A percentile compares a stretch with the other conserved stretches of the same genome.
phyloP scores from a whole-genome alignment of 2,888 invertebrate species.

The Pollenia amentaria region DNA sequence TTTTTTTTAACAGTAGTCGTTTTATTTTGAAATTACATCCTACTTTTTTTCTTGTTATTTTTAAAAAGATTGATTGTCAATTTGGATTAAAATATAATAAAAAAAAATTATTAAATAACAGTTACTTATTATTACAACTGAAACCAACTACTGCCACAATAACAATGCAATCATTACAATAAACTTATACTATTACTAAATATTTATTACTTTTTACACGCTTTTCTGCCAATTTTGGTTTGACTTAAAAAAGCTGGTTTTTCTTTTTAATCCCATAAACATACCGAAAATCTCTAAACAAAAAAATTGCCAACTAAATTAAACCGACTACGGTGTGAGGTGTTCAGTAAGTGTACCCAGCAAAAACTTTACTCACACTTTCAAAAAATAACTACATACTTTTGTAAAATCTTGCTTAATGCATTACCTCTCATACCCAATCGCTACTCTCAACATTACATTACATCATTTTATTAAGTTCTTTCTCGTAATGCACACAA shows the following conservation, averaged over 20 bases:
- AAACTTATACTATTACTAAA: constrained; percentile 19
- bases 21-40: constrained; percentile 32
- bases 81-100: constrained; percentile 47
- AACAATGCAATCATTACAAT: constrained; percentile 4
- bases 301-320: not conserved
- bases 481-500: too few species aligned
- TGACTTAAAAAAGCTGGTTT: constrained; percentile 62
- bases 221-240: constrained; percentile 70
- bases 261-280: constrained; percentile 38
- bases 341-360: not conserved
- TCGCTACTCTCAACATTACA: too few species aligned
- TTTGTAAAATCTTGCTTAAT: too few species aligned
- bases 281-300: not conserved
- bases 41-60: constrained; percentile 31
- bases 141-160: constrained; percentile 1
- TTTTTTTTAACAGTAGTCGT: constrained; percentile 15
- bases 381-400: too few species aligned
- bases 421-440: too few species aligned
- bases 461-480: too few species aligned
- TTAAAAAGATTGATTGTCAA: constrained; percentile 27
- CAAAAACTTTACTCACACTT: not conserved
- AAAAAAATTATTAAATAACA: constrained; percentile 59
- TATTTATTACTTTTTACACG: constrained; percentile 71
- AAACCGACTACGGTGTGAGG: too few species aligned
- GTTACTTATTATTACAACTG: constrained; percentile 21